These are phyloP conservation scores for Carposina sasakii DNA, from an alignment of 1,140 invertebrate genomes.

Conservation along the genomic window DNA sequence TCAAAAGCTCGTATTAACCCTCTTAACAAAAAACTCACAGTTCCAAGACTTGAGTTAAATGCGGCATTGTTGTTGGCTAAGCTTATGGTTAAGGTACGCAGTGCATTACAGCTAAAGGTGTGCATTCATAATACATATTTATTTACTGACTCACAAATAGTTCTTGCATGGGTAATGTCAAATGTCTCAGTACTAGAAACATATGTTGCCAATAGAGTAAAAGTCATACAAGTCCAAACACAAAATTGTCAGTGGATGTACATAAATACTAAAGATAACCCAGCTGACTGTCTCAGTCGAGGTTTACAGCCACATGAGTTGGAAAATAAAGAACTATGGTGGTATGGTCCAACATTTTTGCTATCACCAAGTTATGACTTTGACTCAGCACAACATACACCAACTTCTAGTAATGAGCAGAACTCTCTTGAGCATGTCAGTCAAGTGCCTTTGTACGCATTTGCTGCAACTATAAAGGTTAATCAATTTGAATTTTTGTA, in stretches of 20 bases:
- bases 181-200: slow-evolving; percentile 7
- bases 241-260: slow-evolving; percentile 3
- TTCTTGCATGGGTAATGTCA: slow-evolving; percentile 14
- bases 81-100: not conserved
- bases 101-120: not conserved
- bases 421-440: too few relatives aligned
- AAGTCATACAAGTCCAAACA: slow-evolving; percentile 26
- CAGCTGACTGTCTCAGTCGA: slow-evolving; percentile 11
- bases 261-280: slow-evolving; percentile 5
- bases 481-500: too few relatives aligned
- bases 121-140: not conserved
- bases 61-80: slow-evolving; percentile 5
- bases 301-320: slow-evolving; percentile 1
- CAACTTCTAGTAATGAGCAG: too few relatives aligned
- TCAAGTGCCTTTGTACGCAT: too few relatives aligned
- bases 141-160: slow-evolving; percentile 18
- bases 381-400: not conserved
- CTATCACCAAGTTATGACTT: not conserved
- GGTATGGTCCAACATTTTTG: not conserved
- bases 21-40: slow-evolving; percentile 27
- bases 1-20: slow-evolving; percentile 37
- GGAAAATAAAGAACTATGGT: not conserved
- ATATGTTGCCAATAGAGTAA: slow-evolving; percentile 12
- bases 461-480: too few relatives aligned
- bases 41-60: slow-evolving; percentile 30